These are phyloP conservation scores for Pseudocheirus occidentalis DNA, from an alignment of 2,797 vertebrate genomes.

Conservation along the genomic window DNA sequence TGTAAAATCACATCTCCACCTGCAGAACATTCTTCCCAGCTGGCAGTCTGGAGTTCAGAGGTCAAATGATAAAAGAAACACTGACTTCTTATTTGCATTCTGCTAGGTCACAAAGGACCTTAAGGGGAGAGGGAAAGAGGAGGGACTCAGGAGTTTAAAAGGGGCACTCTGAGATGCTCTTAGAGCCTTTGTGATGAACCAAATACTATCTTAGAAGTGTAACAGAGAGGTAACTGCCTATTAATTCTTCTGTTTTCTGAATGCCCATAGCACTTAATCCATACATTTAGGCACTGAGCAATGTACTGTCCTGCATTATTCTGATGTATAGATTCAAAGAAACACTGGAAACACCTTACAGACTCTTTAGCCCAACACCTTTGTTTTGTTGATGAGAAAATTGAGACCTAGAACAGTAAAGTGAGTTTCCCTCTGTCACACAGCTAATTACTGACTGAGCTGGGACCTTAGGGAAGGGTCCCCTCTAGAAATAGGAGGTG, in stretches of 20 bases:
- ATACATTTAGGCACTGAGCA: background rate
- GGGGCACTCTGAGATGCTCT: background rate
- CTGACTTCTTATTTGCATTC: background rate
- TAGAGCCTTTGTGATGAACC: background rate
- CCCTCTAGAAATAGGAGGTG: background rate
- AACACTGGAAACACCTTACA: background rate
- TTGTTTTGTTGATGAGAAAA: background rate
- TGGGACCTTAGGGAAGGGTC: background rate
- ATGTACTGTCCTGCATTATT: background rate
- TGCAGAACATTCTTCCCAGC: background rate
- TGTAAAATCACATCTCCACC: background rate
- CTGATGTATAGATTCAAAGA: background rate
- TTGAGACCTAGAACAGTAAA: background rate
- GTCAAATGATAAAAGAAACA: background rate
- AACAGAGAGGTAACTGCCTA: background rate
- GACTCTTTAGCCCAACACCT: background rate
- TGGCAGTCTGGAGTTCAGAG: too few relatives aligned
- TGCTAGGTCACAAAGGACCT: background rate
- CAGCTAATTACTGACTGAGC: background rate
- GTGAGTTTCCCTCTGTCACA: background rate
- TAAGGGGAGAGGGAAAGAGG: conserved; percentile 1
- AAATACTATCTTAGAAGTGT: background rate
- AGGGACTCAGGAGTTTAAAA: conserved; percentile 37
- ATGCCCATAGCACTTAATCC: background rate
- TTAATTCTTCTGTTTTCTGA: background rate